Conservation (phyloP, 2,888 invertebrate genomes). For the Azorinus chamasolen region DNA sequence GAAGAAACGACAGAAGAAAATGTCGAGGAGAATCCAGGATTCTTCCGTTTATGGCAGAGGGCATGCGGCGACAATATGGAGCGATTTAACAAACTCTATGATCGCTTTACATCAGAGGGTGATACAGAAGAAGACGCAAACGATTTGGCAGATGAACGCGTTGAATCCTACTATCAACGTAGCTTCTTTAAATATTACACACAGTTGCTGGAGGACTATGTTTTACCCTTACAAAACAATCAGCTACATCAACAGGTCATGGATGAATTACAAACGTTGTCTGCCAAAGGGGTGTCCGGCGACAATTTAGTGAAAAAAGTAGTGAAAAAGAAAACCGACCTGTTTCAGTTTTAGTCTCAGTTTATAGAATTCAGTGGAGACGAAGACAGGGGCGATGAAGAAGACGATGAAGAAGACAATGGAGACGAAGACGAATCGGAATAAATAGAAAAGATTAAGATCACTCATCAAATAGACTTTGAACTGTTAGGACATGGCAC, state of each 20-base stretch:
- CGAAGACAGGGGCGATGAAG: not conserved
- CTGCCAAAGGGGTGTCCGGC: slow-evolving; percentile 16
- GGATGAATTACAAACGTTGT: slow-evolving; percentile 8
- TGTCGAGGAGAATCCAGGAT: slow-evolving; percentile 23
- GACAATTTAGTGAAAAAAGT: slow-evolving; percentile 13
- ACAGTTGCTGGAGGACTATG: slow-evolving; percentile 18
- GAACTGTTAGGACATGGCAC: slow-evolving; percentile 29
- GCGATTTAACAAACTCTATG: slow-evolving; percentile 29
- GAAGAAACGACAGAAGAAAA: not conserved
- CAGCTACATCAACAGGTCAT: slow-evolving; percentile 6
- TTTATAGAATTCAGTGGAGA: slow-evolving; percentile 12
- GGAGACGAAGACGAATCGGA: slow-evolving; percentile 5
- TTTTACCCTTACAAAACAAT: slow-evolving; percentile 19
- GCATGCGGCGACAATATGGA: slow-evolving; percentile 7
- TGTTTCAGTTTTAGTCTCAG: slow-evolving; percentile 27
- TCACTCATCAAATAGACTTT: slow-evolving; percentile 7
- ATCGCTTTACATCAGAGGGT: slow-evolving; percentile 25
- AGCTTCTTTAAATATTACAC: slow-evolving; percentile 20
- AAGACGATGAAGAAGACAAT: slow-evolving; percentile 6
- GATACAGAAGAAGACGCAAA: slow-evolving; percentile 28
- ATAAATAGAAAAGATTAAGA: not conserved
- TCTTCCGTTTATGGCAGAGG: slow-evolving; percentile 18
- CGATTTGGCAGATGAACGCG: slow-evolving; percentile 29
- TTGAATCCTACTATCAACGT: slow-evolving; percentile 17
- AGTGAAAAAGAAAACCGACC: slow-evolving; percentile 25